phyloP scores from a whole-genome alignment of 2,113 vertebrate species.

The Rhodinocichla rosea region DNA sequence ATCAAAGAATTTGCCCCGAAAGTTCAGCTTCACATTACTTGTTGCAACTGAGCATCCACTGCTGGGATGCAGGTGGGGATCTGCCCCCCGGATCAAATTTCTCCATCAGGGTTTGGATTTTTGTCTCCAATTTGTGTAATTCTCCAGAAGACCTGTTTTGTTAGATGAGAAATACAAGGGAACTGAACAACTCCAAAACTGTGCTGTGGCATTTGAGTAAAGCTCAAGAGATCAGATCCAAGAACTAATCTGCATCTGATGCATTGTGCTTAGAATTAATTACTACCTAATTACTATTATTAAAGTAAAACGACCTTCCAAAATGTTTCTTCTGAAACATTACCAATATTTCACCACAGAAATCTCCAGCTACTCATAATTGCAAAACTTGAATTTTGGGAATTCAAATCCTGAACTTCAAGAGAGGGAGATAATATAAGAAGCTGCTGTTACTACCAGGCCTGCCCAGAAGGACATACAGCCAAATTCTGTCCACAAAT shows the following conservation, averaged over 20 bases:
- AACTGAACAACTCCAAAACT: neutral
- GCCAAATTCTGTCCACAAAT: neutral
- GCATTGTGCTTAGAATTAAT: neutral
- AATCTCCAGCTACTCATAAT: neutral
- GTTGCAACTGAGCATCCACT: neutral
- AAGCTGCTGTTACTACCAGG: neutral
- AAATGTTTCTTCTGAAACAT: neutral
- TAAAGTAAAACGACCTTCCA: slow-evolving; percentile 3
- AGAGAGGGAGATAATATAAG: neutral
- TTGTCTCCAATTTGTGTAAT: neutral
- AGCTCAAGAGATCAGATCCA: neutral
- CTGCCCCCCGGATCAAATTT: neutral
- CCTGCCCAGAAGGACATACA: neutral
- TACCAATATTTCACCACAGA: neutral
- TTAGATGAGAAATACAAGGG: neutral
- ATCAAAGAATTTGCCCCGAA: neutral
- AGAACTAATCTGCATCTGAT: neutral
- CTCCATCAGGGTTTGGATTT: neutral
- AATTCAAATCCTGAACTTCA: neutral
- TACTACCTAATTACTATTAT: neutral
- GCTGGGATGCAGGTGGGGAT: neutral
- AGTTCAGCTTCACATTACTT: neutral
- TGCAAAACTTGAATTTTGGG: neutral
- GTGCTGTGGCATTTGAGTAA: neutral
- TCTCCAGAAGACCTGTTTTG: neutral